Evolutionary conservation across 2,888 invertebrate genomes (phyloP), one percentile per base, ranked within the genome.

Genomic region (Erebia palarica): DNA sequence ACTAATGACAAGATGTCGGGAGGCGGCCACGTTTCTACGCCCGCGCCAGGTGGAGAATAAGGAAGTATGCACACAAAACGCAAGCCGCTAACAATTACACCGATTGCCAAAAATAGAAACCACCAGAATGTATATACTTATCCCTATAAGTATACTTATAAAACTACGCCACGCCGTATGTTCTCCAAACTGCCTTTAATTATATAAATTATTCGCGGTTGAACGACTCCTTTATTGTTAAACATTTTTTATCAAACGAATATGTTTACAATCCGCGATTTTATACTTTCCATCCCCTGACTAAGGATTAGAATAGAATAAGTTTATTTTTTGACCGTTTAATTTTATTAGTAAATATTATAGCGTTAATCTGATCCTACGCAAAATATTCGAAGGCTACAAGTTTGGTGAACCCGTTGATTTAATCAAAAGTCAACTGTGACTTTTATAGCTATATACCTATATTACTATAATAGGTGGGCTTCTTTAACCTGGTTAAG

Each of bases 31-130:
- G 87, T 90, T 90, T 90, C 89, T 77, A 87, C 82, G 86, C 80
- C 92, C 92, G 90, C 82, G 86, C 80, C 92, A 92, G 90, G 84
- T 92, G 92, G 85, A 75, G 78, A 75, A 88, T 81, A 84, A 88
- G 90, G 89, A 91, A 90, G 89, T 87, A 80, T 77, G 77, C 77
- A 74, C 79, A 86, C 85, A 89, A 87, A 77, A 68, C 75, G 72
- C 75, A 76, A 79, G 76, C 80, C 82, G 80, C 79, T 69, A 72
- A 74, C 83, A 87, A 87, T 88, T 86, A 82, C 86, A 81, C 80
- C 77, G 77, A 86, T 87, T 85, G 85, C 85, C 86, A 84, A 91
- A 88, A 88, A 85, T 86, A 78, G 80, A 82, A 71, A 86, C 80
- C 80, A 71, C 78, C 80, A 74, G 74, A 74, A 79, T 80, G 81